Base-by-base conservation (phyloP, 1,140 invertebrate genomes). In the Sarcophaga peregrina region DNA sequence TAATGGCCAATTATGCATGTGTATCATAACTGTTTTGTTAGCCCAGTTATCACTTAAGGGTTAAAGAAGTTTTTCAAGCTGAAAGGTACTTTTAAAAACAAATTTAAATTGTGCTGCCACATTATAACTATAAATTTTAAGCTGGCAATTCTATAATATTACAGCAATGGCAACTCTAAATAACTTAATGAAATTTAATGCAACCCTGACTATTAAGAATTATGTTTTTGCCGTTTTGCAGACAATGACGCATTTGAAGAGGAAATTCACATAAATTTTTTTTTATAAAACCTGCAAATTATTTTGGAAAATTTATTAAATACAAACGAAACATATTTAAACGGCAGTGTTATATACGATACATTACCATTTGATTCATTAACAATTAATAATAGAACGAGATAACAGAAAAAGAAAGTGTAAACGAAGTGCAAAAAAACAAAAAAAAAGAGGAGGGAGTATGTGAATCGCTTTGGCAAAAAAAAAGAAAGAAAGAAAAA, bases 161-260 rank as follows among this genome's bases (percentile, higher is more conserved):
- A 2, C 25, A 37, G 25, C 25, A 37, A 37, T 37, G 25, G 25
- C 25, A 37, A 37, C 25, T 37, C 25, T 37, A 37, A 37, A n/a
- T n/a, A n/a, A n/a, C n/a, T n/a, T 37, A 37, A 37, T 37, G 25
- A 37, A 37, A 1, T 37, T 37, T 58, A 58, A n/a, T 58, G n/a
- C 54, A 58, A 15, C 54, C n/a, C 13, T n/a, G 54, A 4, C 54
- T n/a, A 15, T 58, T 58, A 11, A 58, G 13, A 58, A 58, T 58
- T 58, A 58, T 13, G n/a, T 58, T 58, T 58, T 72, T 72, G 62
- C 62, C 62, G 45, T 76, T 62, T 13, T 62, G 54, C 54, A 76
- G 74, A 76, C 74, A 75, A 68, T 78, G 75, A 78, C 75, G 75
- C 75, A 78, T 78, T 78, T 78, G n/a, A 78, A 78, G 15, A 50